phyloP scores from a whole-genome alignment of 2,888 invertebrate genomes.

The Sphaeridia pumilis region DNA sequence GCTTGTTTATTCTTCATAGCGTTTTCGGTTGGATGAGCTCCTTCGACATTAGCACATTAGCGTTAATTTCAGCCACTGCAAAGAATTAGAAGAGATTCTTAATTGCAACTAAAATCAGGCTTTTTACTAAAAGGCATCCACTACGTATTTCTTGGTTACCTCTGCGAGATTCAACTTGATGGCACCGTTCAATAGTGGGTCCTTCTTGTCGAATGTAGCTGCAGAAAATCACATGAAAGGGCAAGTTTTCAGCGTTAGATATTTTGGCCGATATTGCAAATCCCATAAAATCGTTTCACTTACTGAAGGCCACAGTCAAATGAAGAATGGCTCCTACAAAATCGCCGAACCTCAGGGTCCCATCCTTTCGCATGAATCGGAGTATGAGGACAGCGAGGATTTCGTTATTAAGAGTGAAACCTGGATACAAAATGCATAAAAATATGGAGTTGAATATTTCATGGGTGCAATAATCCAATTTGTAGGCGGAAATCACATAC shows the following conservation, averaged over 20 bases:
- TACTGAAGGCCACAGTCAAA: slow-evolving; percentile 77
- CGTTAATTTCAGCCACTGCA: slow-evolving; percentile 38
- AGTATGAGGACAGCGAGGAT: slow-evolving; percentile 69
- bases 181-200: slow-evolving; percentile 65
- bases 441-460: neutral
- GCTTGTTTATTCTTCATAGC: too few relatives aligned
- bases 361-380: slow-evolving; percentile 83
- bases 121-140: neutral
- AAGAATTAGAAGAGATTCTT: slow-evolving; percentile 16
- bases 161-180: slow-evolving; percentile 70
- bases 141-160: slow-evolving; percentile 42
- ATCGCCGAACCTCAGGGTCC: slow-evolving; percentile 79
- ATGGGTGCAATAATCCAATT: neutral
- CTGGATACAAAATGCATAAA: slow-evolving; percentile 38
- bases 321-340: slow-evolving; percentile 82
- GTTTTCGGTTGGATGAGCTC: too few relatives aligned
- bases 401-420: slow-evolving; percentile 74
- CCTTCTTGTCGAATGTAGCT: slow-evolving; percentile 64
- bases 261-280: neutral
- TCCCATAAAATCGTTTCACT: slow-evolving; percentile 38
- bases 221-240: slow-evolving; percentile 36
- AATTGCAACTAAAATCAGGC: neutral
- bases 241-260: neutral
- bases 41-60: slow-evolving; percentile 36
- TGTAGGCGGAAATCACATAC: slow-evolving; percentile 39